phyloP scores from a whole-genome alignment of 1,140 invertebrate genomes.

The Zeugodacus cucurbitae region DNA sequence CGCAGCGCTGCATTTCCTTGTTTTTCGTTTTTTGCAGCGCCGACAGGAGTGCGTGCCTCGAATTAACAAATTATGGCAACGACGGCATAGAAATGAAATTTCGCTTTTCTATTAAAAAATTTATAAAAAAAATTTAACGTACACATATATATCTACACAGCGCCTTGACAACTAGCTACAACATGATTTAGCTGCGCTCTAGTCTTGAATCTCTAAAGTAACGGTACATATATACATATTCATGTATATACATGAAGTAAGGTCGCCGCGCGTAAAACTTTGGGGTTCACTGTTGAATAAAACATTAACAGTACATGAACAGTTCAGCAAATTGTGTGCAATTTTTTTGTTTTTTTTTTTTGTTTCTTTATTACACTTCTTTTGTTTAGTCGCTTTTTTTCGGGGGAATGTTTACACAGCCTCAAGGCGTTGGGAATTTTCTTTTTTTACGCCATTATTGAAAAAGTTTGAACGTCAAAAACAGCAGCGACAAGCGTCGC shows the following conservation, averaged over 20 bases:
- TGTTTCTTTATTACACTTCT: background rate
- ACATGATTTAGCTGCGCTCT: no score
- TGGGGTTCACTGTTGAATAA: background rate
- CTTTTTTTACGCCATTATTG: slow-evolving; percentile 34
- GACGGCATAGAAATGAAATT: background rate
- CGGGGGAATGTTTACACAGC: background rate
- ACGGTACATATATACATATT: background rate
- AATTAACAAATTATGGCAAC: slow-evolving; percentile 8
- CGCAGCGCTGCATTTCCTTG: background rate
- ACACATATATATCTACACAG: background rate
- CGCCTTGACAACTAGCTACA: no score
- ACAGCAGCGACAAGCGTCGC: background rate
- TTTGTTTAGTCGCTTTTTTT: background rate
- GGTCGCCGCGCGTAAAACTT: background rate
- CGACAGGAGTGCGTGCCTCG: background rate
- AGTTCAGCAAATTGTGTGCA: slow-evolving; percentile 26
- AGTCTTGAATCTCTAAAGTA: no score
- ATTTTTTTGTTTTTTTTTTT: background rate
- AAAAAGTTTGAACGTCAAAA: slow-evolving; percentile 4
- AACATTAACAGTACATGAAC: slow-evolving; percentile 38
- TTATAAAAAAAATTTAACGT: background rate
- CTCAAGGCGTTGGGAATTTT: background rate
- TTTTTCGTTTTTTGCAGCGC: background rate
- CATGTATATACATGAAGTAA: background rate
- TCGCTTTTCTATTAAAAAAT: background rate